These are phyloP conservation scores for Acholoe squamosa DNA, from an alignment of 2,888 invertebrate species.

Conservation along the genomic window DNA sequence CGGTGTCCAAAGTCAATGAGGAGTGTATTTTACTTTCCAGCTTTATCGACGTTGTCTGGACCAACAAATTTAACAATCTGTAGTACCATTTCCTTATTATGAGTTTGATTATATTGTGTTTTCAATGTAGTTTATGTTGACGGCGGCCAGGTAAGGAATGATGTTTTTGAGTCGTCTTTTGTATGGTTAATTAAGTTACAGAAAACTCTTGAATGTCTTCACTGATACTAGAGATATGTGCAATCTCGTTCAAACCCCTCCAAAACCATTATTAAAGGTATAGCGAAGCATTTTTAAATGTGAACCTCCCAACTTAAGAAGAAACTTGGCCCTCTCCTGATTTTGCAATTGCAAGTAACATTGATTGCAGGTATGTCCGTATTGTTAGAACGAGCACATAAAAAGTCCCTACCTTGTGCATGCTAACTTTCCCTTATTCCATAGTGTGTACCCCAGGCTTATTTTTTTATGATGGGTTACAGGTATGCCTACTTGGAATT, in stretches of 20 bases:
- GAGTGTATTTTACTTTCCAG: slow-evolving; percentile 33
- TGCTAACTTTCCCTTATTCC: not conserved
- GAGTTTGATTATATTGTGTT: too few relatives aligned
- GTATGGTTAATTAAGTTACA: not conserved
- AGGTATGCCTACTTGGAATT: slow-evolving; percentile 56
- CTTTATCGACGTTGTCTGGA: not conserved
- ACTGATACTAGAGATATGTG: not conserved
- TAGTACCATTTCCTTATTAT: too few relatives aligned
- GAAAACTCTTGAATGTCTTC: not conserved
- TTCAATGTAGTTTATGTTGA: too few relatives aligned
- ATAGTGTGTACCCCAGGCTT: not conserved
- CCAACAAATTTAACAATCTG: not conserved
- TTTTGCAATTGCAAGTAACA: too few relatives aligned
- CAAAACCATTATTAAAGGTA: too few relatives aligned
- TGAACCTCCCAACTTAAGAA: too few relatives aligned
- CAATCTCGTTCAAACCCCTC: not conserved
- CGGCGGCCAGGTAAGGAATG: too few relatives aligned
- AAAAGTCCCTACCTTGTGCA: not conserved
- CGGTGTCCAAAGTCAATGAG: not conserved
- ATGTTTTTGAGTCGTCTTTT: not conserved
- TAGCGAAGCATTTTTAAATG: too few relatives aligned
- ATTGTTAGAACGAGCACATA: not conserved
- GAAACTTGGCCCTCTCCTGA: too few relatives aligned
- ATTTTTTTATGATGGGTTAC: not conserved
- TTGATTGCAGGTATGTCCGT: slow-evolving; percentile 2